Evolutionary conservation across 2,797 vertebrate genomes (phyloP), one percentile per base, ranked within the genome.

Genomic region (Australoheros facetus): DNA sequence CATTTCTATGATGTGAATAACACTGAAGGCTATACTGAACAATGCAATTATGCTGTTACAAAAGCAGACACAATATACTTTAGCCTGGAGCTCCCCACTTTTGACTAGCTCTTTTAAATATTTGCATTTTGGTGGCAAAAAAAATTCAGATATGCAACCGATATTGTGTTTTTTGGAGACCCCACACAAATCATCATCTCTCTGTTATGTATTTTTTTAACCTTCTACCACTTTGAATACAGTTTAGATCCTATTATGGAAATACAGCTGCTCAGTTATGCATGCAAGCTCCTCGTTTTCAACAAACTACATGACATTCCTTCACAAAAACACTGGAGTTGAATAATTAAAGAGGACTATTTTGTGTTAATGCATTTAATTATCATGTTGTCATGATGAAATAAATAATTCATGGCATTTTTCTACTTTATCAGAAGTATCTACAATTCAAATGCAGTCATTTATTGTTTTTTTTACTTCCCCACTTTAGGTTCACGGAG

Each of bases 361-460:
- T 94, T 93, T 92, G 84, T 88, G 87, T 91, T 91, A 92, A 93
- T 91, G 91, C 84, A 82, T 93, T 92, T 91, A 92, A 94, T 94
- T 93, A 91, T 88, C 83, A 87, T 83, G 80, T 91, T 85, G 79
- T 92, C 87, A 82, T 92, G 89, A 92, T 90, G 73, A 89, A 83
- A 95, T 95, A 85, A 92, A 93, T 94, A 85, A 94, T 94, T 91
- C 90, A 94, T 91, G 56, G 3, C 1, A 6, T 62, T 30, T 56
- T 72, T 78, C 55, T 42, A 56, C 66, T 73, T 81, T 56, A 75
- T 84, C 56, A 62, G 56, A 80, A 85, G 48, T 83, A 92, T 92
- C 85, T 92, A 87, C 88, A 94, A 93, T 91, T 93, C 84, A 91
- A 90, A 94, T 92, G 75, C 34, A 80, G 77, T 30, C 45, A 8